Conservation (phyloP, 1,140 invertebrate genomes). For the Leptoteleia sp. region DNA sequence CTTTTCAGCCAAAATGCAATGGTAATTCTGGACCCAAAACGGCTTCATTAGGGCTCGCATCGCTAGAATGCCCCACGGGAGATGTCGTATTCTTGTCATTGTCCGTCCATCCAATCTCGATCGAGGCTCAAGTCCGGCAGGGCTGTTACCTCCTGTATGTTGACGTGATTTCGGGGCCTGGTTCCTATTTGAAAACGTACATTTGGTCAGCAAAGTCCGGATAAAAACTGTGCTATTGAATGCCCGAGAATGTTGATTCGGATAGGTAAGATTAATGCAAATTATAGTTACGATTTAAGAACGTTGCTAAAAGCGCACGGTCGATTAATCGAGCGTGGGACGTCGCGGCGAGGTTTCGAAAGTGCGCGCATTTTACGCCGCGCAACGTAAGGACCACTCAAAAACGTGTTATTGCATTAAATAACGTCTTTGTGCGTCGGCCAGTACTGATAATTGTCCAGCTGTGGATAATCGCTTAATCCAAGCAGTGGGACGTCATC, state of each 20-base stretch:
- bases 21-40: conserved; percentile 67
- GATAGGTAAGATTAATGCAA: no score
- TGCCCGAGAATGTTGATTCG: no score
- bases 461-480: conserved; percentile 60
- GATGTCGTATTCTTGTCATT: conserved; percentile 66
- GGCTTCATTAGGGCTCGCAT: conserved; percentile 70
- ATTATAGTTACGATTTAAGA: no score
- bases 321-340: conserved; percentile 12
- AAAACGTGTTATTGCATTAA: conserved; percentile 56
- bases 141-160: conserved; percentile 34
- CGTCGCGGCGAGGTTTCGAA: conserved; percentile 34
- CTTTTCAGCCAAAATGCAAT: conserved; percentile 63
- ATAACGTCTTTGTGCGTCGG: conserved; percentile 41
- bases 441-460: conserved; percentile 53
- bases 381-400: conserved; percentile 17
- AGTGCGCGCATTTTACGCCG: conserved; percentile 48
- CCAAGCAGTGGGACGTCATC: conserved; percentile 41
- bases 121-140: conserved; percentile 26
- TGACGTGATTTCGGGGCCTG: conserved; percentile 26
- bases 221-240: no score
- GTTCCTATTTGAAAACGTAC: conserved; percentile 20
- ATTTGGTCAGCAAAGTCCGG: conserved; percentile 7
- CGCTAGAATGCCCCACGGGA: conserved; percentile 61
- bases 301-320: conserved; percentile 4
- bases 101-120: conserved; percentile 53